Evolutionary conservation across 2,888 invertebrate genomes (phyloP), one percentile per base, ranked within the genome.

Genomic region (Scaptomyza tumidula): DNA sequence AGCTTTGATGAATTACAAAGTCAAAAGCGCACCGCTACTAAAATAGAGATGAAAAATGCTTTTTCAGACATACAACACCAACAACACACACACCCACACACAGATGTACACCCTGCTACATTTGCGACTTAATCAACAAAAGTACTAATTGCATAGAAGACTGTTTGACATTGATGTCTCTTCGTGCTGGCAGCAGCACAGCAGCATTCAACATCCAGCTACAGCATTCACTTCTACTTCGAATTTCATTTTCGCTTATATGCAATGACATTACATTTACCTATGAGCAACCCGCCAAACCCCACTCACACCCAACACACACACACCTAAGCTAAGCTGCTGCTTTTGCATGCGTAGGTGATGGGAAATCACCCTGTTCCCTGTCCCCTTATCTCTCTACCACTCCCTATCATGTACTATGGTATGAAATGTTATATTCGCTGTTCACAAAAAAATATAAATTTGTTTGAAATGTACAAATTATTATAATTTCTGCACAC

Each of bases 121-220:
- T 78, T 74, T 68, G 71, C 72, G 62, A 74, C 78, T 84, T 85
- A 88, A 85, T 85, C 85, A 85, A 88, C 85, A 88, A 88, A 85
- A 84, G 84, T 76, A 78, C 85, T 85, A 85, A 85, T 85, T 85
- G 85, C 85, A 85, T 78, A 88, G 87, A 85, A 88, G 85, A 74
- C 72, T 80, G 70, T 52, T 77, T 76, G 81, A 77, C 85, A 84
- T 81, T 85, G 89, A 78, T 88, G 89, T 78, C 81, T 72, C 71
- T 35, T 9, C 24, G 27, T 14, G 41, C 50, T 33, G 39, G 62
- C 48, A 43, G n/a, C 48, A 33, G 33, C 29, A 29, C 33, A 41
- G 53, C 33, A 31, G 53, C 33, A 31, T 45, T 55, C 55, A 53
- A 35, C 58, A 43, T 33, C 50, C 13, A 35, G 33, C 57, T 52